Evolutionary conservation across 2,113 vertebrate genomes (phyloP), one percentile per base, ranked within the genome.

Genomic region (Pteruthius melanotis): DNA sequence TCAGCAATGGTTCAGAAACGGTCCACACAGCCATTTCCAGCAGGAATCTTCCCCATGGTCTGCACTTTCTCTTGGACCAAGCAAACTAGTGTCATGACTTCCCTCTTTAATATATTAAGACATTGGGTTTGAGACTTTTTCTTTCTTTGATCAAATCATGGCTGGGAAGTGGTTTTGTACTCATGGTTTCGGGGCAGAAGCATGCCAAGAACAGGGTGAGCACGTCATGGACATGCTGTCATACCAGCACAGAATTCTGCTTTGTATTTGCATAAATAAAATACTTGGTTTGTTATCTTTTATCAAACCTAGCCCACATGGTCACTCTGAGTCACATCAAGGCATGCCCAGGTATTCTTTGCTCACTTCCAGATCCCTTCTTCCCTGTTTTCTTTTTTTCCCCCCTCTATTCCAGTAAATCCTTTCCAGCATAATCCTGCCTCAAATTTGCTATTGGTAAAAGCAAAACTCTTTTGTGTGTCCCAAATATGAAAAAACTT

Each of bases 191-290:
- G 33, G 47, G 71, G 52, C 65, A 81, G 63, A 33, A 40, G 35
- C 49, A 13, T 7, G n/a, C 20, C 45, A 17, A 69, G 50, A 50
- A 3, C 9, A 42, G 69, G 31, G 0, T 44, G 57, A 54, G 39
- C 31, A 10, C 1, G 1, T 45, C 4, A 0, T 11, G 28, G 49
- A 26, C 24, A 7, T n/a, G 23, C 45, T 33, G 33, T 24, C 52
- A 2, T 6, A 27, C 26, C 37, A 50, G 24, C 33, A 35, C 27
- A 65, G 24, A 56, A 39, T 53, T 76, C 44, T 63, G 50, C 33
- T 65, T 40, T 75, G 11, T 44, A 22, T 37, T 33, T 56, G 24
- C 33, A 57, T 5, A 1, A n/a, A 49, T 33, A 12, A 44, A 24
- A 19, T 30, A 63, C 2, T 49, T 70, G 49, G 10, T 49, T 28